A percentile compares a stretch with the other conserved stretches of the same genome.
These are phyloP conservation scores for Aptenodytes forsteri DNA, from an alignment of 2,113 vertebrate species.

Conservation along the genomic window DNA sequence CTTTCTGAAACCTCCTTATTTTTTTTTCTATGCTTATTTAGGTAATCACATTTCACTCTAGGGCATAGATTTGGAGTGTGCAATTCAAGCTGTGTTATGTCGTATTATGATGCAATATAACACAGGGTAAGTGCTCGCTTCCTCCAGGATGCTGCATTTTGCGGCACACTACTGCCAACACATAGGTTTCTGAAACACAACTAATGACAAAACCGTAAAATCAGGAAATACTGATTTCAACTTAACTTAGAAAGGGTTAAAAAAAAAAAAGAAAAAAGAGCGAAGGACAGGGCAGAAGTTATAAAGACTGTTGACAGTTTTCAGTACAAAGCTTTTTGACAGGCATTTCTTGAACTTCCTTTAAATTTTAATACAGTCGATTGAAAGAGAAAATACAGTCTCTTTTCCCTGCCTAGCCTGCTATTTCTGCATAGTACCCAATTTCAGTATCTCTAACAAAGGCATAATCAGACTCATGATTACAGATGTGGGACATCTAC, in stretches of 20 bases:
- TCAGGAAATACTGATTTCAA: neutral
- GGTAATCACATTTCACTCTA: neutral
- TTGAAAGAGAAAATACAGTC: neutral
- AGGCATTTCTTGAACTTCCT: neutral
- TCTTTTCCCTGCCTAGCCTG: neutral
- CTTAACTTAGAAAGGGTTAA: neutral
- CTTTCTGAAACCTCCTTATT: neutral
- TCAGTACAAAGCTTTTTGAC: neutral
- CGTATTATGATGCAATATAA: neutral
- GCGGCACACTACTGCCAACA: neutral
- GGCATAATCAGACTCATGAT: neutral
- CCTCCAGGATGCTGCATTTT: neutral
- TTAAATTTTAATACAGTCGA: neutral
- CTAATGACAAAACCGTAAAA: neutral
- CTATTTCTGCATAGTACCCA: neutral
- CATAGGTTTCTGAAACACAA: neutral
- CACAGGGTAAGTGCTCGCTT: neutral
- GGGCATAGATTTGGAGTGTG: neutral
- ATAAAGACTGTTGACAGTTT: neutral
- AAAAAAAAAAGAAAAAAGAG: neutral
- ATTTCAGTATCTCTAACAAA: conserved; percentile 21
- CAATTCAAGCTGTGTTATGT: neutral
- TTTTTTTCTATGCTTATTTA: neutral
- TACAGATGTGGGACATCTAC: conserved; percentile 22
- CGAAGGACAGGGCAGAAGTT: neutral